Evolutionary conservation across 2,888 invertebrate genomes (phyloP), one percentile per base, ranked within the genome.

Genomic region (Anagyrus pseudococci): DNA sequence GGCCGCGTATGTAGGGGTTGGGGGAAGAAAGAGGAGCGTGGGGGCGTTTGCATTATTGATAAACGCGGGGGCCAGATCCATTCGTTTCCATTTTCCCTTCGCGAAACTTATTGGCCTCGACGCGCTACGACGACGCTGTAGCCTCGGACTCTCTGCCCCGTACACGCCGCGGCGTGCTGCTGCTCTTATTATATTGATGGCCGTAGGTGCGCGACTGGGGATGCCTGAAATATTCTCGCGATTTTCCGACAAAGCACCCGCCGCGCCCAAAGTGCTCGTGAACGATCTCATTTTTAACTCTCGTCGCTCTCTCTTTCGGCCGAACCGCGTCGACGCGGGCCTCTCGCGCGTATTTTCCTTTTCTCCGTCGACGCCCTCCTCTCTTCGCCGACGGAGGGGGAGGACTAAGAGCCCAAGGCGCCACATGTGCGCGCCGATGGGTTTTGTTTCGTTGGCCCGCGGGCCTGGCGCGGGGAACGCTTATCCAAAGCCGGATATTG

Each of bases 261-360:
- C 8, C n/a, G 17, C 71, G 68, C 71, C 73, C 71, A 73, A 74
- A 76, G 77, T 75, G 74, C 75, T 70, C 71, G 72, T 70, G 75
- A 75, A 76, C 73, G 72, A 72, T 70, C 71, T 71, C 76, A 73
- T 77, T 77, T 77, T 76, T 75, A 73, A 72, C 71, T 63, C 68
- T 48, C 15, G 37, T 7, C 10, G 23, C 19, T 25, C 37, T 37
- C 41, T 37, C 25, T 50, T n/a, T n/a, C n/a, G n/a, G n/a, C n/a
- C n/a, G n/a, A n/a, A n/a, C n/a, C n/a, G n/a, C n/a, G n/a, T n/a
- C n/a, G n/a, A n/a, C n/a, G n/a, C n/a, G n/a, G n/a, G n/a, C n/a
- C n/a, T n/a, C n/a, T n/a, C n/a, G n/a, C n/a, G n/a, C n/a, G n/a
- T n/a, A n/a, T n/a, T n/a, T n/a, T n/a, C n/a, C n/a, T n/a, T n/a